These are phyloP conservation scores for Rafetus swinhoei DNA, from an alignment of 2,113 vertebrate genomes.

Conservation along the genomic window DNA sequence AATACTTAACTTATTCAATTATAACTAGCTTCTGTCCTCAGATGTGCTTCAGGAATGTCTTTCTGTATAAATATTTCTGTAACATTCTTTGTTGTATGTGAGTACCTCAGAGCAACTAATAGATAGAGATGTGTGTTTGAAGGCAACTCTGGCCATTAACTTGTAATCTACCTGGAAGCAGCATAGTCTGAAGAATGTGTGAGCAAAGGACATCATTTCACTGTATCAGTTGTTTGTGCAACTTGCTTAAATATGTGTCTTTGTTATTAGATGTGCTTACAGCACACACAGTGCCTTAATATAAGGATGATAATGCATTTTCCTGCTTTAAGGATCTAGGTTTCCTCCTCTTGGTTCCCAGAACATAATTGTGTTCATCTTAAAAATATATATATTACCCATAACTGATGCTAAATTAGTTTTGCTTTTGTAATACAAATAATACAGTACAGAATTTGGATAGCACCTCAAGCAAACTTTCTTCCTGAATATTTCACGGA, in stretches of 20 bases:
- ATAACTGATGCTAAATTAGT: not conserved
- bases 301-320: not conserved
- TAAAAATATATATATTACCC: not conserved
- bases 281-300: not conserved
- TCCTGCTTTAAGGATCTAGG: not conserved
- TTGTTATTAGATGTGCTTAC: not conserved
- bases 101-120: not conserved
- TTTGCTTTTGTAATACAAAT: not conserved
- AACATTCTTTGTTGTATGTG: not conserved
- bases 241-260: not conserved
- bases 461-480: not conserved
- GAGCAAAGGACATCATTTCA: not conserved
- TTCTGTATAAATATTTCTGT: not conserved
- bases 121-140: not conserved
- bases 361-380: not conserved
- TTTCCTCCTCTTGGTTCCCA: not conserved
- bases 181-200: not conserved
- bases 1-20: not conserved
- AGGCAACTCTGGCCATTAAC: not conserved
- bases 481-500: not conserved
- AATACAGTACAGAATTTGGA: not conserved
- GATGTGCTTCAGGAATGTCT: not conserved
- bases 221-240: not conserved
- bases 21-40: not conserved
- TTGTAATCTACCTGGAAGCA: not conserved